Conservation (phyloP, 2,888 invertebrate species). For the Gastracanthus pulcherrimus region DNA sequence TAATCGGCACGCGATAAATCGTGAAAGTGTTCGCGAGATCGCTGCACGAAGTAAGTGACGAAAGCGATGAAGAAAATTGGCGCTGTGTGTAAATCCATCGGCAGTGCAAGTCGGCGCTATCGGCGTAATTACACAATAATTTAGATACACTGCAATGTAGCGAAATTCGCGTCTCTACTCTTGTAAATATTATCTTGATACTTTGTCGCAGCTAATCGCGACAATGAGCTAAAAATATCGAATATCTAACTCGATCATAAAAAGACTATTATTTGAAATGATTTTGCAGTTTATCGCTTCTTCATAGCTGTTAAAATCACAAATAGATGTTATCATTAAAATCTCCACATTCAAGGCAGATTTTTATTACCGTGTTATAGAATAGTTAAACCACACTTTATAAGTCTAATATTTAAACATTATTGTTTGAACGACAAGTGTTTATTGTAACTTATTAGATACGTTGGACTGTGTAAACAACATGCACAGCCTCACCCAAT, state of each 20-base stretch:
- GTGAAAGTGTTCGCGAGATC: background rate
- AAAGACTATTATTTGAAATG: slow-evolving; percentile 9
- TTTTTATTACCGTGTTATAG: background rate
- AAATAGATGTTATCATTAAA: background rate
- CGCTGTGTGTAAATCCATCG: background rate
- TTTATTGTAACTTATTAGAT: background rate
- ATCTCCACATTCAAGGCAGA: background rate
- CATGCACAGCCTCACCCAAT: background rate
- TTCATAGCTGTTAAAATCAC: background rate
- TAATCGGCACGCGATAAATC: slow-evolving; percentile 11
- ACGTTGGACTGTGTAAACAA: background rate
- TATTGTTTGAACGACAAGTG: background rate
- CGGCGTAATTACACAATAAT: slow-evolving; percentile 11
- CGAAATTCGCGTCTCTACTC: background rate
- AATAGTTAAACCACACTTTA: background rate
- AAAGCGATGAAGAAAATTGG: background rate
- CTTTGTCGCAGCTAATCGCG: background rate
- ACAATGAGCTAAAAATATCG: slow-evolving; percentile 48
- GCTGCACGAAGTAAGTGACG: background rate
- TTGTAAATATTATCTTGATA: background rate
- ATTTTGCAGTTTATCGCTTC: slow-evolving; percentile 3
- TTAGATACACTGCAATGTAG: background rate
- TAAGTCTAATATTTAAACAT: background rate
- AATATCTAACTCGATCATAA: background rate
- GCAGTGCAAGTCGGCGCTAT: background rate